These are phyloP conservation scores for Spisula solida DNA, from an alignment of 2,888 invertebrate species.

Conservation along the genomic window DNA sequence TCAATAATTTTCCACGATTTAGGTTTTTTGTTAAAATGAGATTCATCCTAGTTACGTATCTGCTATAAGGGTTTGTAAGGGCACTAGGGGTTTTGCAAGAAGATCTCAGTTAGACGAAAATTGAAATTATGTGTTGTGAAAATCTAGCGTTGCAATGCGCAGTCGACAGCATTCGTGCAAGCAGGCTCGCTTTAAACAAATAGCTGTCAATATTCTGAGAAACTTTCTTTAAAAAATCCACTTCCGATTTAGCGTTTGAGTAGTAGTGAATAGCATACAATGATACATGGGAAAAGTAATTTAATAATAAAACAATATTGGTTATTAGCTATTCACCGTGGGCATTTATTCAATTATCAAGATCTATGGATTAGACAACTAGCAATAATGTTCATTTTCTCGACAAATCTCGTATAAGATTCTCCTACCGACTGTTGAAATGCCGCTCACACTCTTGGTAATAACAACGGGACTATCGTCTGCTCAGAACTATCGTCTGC, in stretches of 20 bases:
- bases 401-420: not conserved
- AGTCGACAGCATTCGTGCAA: too few species aligned
- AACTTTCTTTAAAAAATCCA: constrained; percentile 3
- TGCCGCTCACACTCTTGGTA: not conserved
- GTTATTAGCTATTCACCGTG: constrained; percentile 23
- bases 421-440: not conserved
- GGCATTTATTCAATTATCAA: constrained; percentile 16
- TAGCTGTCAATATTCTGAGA: not conserved
- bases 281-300: constrained; percentile 2
- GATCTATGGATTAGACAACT: constrained; percentile 6
- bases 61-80: too few species aligned
- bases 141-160: too few species aligned
- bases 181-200: not conserved
- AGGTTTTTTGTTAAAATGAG: too few species aligned
- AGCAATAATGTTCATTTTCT: constrained; percentile 18
- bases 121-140: too few species aligned
- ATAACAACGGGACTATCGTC: not conserved
- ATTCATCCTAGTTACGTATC: too few species aligned
- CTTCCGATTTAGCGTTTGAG: not conserved
- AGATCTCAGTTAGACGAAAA: too few species aligned
- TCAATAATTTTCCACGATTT: too few species aligned
- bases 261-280: not conserved
- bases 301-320: constrained; percentile 6
- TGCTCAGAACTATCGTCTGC: constrained; percentile 8
- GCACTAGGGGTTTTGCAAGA: too few species aligned